Evolutionary conservation across 2,888 invertebrate genomes (phyloP), one percentile per base, ranked within the genome.

Genomic region (Eledona agricola): DNA sequence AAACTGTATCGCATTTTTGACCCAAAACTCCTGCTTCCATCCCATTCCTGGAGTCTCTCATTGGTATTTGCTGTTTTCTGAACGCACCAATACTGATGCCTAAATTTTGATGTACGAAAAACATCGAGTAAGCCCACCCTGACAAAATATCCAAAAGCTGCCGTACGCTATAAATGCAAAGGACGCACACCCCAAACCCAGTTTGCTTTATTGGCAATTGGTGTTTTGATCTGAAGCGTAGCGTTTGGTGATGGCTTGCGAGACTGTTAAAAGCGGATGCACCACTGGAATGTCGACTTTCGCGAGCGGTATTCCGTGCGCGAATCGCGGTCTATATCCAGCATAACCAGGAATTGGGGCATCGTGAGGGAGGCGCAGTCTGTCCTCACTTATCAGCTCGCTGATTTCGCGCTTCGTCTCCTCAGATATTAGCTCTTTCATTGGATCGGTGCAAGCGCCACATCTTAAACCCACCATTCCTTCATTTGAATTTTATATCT

Each of bases 291-390:
- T 51, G 20, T 70, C 60, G 2, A 54, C 62, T 56, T 67, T 67
- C 9, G 64, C 59, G 6, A 75, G 51, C n/a, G 67, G 55, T 6
- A 73, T 69, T 2, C 72, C 73, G 6, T 58, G 43, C 5, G 73
- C 58, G 7, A 71, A 26, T 31, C 53, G 51, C 1, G 76, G 73
- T 54, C 60, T 67, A 45, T 73, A 72, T 12, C 76, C 78, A 3
- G 67, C 60, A 57, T 76, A 77, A 3, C 67, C 67, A 2, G 69
- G 66, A 17, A 62, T 64, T n/a, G 66, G 52, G 42, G 65, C 61
- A 53, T 77, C 74, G 54, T 77, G 76, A 5, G 74, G 64, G n/a
- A 70, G 52, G 28, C 74, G 59, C 17, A 77, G 52, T 51, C 67
- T 65, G 31, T 77, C 69, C 4, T 67, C 57, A 9, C 60, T 50